A percentile compares a stretch with the other conserved stretches of the same genome.
These are phyloP conservation scores for Lamprotornis superbus DNA, from an alignment of 2,113 vertebrate genomes.

Conservation along the genomic window DNA sequence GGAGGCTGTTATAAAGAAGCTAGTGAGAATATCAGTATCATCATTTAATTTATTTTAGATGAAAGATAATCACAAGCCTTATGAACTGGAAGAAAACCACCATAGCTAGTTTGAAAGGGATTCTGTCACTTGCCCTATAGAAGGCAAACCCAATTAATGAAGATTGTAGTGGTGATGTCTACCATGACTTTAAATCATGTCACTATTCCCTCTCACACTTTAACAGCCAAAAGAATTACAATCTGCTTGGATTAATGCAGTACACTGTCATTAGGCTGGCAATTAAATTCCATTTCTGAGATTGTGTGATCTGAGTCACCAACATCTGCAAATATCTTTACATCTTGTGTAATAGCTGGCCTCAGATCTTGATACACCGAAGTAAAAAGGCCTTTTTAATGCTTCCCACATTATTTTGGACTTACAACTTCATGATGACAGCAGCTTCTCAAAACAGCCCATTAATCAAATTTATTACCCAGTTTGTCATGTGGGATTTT, in stretches of 20 bases:
- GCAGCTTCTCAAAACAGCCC: constrained; percentile 24
- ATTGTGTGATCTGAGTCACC: constrained; percentile 45
- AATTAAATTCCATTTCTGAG: constrained; percentile 32
- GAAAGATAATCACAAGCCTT: background rate
- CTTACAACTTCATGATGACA: constrained; percentile 19
- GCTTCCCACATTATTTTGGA: constrained; percentile 4
- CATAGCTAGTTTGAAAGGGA: background rate
- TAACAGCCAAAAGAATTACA: constrained; percentile 35
- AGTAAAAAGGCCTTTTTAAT: constrained; percentile 32
- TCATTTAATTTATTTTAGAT: background rate
- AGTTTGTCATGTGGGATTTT: constrained; percentile 24
- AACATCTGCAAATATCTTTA: constrained; percentile 64
- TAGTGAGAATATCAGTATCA: background rate
- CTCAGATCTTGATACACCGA: background rate
- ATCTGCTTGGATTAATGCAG: background rate
- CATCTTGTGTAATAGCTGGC: constrained; percentile 62
- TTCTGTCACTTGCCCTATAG: background rate
- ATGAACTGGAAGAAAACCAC: background rate
- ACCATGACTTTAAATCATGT: background rate
- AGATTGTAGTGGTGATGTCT: background rate
- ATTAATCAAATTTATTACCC: constrained; percentile 56
- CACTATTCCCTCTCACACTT: background rate
- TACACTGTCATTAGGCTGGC: constrained; percentile 1
- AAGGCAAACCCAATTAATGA: background rate
- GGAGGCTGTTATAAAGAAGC: background rate